Conservation (phyloP, 1,140 invertebrate genomes). For the Drosophila repletoides region DNA sequence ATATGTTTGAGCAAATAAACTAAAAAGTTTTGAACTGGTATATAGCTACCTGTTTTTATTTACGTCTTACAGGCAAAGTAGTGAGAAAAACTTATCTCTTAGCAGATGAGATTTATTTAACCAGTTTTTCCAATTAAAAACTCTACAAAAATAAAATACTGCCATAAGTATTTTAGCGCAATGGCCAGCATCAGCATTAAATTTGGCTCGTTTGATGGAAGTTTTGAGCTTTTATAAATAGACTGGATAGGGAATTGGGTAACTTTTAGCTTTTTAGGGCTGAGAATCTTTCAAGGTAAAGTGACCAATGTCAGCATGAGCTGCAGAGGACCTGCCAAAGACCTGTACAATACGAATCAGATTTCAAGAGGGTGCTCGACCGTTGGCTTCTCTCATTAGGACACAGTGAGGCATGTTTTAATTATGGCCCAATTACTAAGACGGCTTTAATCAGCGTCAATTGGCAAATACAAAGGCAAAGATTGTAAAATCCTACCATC, state of each 20-base stretch:
- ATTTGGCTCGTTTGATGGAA: slow-evolving; percentile 19
- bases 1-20: too few relatives aligned
- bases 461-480: slow-evolving; percentile 76
- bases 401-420: slow-evolving; percentile 55
- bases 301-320: neutral
- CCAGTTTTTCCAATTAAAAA: too few relatives aligned
- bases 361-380: neutral
- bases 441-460: slow-evolving; percentile 73
- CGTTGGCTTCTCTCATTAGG: slow-evolving; percentile 49
- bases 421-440: slow-evolving; percentile 70
- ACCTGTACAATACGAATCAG: neutral
- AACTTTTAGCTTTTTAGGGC: neutral
- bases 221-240: neutral
- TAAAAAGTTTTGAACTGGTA: too few relatives aligned
- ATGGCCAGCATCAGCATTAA: too few relatives aligned
- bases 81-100: too few relatives aligned
- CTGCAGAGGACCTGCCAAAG: neutral
- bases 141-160: too few relatives aligned
- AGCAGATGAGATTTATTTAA: too few relatives aligned
- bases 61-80: too few relatives aligned
- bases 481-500: slow-evolving; percentile 57
- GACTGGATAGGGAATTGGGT: neutral
- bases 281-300: neutral
- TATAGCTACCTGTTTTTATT: too few relatives aligned
- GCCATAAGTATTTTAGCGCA: too few relatives aligned